Evolutionary conservation across 2,888 invertebrate genomes (phyloP), one percentile per base, ranked within the genome.

Genomic region (Melipona beecheii): DNA sequence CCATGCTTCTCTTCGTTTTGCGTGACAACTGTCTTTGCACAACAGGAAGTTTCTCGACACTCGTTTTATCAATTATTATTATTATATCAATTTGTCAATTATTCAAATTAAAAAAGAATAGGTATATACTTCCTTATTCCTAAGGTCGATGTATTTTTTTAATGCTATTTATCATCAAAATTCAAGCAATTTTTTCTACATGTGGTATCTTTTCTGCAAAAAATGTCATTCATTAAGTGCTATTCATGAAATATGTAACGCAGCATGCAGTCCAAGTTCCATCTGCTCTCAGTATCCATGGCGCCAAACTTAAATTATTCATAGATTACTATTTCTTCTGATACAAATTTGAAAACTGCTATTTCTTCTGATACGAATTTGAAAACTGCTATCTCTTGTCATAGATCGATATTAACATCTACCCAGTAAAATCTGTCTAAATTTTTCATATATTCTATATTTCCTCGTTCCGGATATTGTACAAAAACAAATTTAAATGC

Each of bases 11-110:
- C 17, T 19, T 60, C 65, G 9, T 27, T 58, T 56, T 56, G 56
- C 49, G 36, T 60, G n/a, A 27, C 54, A 58, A 68, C 56, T 77
- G 62, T 6, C 24, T 64, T 69, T 65, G 24, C 36, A 43, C 19
- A 52, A 80, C 66, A 71, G 64, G 50, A 70, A 70, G 76, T 56
- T 76, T 70, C 21, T 43, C 17, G 2, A 9, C 9, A 43, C 9
- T 43, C 43, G 43, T 43, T 43, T 43, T 43, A 1, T 43, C 43
- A 43, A 43, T 43, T 43, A 43, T 43, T 43, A 43, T 43, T 43
- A 43, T 43, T 43, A 43, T 9, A 43, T 43, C 43, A 43, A 43
- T 43, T 43, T 43, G 2, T 9, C 43, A 43, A 43, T 43, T 43
- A 43, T 43, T 43, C 9, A 43, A 9, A 43, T 58, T 58, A n/a